Evolutionary conservation across 2,888 invertebrate species (phyloP).

Genomic region (Fragum fragum): DNA sequence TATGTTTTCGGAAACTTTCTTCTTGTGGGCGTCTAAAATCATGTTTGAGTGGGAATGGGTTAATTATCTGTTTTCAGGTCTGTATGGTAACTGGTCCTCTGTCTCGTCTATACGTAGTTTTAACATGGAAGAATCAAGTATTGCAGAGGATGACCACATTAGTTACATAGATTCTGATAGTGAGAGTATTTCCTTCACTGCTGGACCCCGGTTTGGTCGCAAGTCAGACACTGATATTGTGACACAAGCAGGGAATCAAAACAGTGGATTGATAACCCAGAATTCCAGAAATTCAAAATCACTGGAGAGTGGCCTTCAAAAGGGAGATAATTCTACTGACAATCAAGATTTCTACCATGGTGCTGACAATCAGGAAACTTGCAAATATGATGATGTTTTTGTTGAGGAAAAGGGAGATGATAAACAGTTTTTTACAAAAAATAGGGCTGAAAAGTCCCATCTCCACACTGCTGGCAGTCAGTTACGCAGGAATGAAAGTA

Average conservation of each 20-base stretch:
- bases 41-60: too few relatives aligned
- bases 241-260: constrained; percentile 5
- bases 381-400: background rate
- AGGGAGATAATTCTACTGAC: background rate
- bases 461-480: background rate
- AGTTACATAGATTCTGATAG: constrained; percentile 69
- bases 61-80: constrained; percentile 45
- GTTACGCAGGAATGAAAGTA: background rate
- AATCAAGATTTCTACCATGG: background rate
- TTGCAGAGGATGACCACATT: constrained; percentile 51
- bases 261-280: background rate
- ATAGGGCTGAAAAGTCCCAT: background rate
- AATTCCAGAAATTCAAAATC: constrained; percentile 15
- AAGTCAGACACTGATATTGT: constrained; percentile 47
- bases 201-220: background rate
- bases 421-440: background rate
- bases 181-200: constrained; percentile 45
- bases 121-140: constrained; percentile 57
- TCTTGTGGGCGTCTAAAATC: too few relatives aligned
- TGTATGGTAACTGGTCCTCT: constrained; percentile 52
- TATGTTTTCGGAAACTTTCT: too few relatives aligned
- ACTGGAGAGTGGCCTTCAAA: constrained; percentile 1
- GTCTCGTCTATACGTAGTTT: constrained; percentile 61
- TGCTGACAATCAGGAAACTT: background rate
- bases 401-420: background rate